Evolutionary conservation across 2,113 vertebrate genomes (phyloP).

Genomic region (Tragelaphus scriptus): DNA sequence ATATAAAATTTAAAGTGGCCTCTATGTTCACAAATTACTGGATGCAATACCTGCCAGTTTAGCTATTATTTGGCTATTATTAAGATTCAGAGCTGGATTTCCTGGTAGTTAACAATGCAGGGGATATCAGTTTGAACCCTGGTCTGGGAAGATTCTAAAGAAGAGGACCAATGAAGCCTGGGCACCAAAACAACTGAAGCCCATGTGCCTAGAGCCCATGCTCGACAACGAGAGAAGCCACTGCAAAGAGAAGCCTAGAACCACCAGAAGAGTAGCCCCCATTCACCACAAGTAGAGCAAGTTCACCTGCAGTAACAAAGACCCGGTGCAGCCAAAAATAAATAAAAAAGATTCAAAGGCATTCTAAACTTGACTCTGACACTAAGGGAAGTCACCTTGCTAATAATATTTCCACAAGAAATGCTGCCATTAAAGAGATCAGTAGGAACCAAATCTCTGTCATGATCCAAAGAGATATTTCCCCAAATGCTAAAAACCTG

Average conservation of each 20-base stretch:
- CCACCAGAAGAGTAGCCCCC: neutral
- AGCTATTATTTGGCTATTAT: neutral
- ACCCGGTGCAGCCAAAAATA: neutral
- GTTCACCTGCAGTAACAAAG: neutral
- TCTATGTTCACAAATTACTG: neutral
- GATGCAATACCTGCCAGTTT: neutral
- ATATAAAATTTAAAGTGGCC: neutral
- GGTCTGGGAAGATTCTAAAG: neutral
- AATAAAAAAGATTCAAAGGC: neutral
- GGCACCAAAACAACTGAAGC: neutral
- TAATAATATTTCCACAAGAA: neutral
- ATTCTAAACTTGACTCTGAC: neutral
- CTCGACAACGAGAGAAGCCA: neutral
- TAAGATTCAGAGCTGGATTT: neutral
- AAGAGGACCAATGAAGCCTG: fast-evolving
- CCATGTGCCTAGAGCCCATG: neutral
- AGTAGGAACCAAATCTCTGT: neutral
- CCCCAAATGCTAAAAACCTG: neutral
- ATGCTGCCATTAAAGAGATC: neutral
- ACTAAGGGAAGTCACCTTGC: neutral
- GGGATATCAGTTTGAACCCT: neutral
- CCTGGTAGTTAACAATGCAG: neutral
- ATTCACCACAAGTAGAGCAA: neutral
- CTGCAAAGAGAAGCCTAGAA: neutral
- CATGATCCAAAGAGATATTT: neutral